These are phyloP conservation scores for Sebastolobus altivelis DNA, from an alignment of 2,797 vertebrate species.

Conservation along the genomic window DNA sequence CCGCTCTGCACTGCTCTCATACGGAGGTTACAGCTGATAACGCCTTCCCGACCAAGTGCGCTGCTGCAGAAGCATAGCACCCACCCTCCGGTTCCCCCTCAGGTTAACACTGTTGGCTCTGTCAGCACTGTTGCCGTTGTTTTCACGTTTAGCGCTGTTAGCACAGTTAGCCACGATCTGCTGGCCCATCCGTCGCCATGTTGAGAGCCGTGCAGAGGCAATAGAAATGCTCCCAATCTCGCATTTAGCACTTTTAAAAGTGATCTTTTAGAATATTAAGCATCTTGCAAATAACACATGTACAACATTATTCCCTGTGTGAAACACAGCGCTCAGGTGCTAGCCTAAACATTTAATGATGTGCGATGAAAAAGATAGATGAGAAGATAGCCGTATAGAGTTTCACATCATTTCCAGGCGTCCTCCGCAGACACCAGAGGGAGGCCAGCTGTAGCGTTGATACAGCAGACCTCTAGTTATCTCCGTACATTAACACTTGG, in stretches of 20 bases:
- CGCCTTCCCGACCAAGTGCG: too few relatives aligned
- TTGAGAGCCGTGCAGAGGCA: too few relatives aligned
- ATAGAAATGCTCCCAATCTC: too few relatives aligned
- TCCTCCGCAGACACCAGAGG: constrained; percentile 39
- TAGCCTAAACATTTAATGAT: constrained; percentile 8
- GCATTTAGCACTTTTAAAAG: too few relatives aligned
- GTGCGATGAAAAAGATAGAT: constrained; percentile 5
- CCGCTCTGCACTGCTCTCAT: too few relatives aligned
- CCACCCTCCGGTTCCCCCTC: too few relatives aligned
- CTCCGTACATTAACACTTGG: constrained; percentile 62
- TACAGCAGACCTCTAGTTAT: constrained; percentile 68
- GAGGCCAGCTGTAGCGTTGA: constrained; percentile 47
- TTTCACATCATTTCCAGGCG: constrained; percentile 41
- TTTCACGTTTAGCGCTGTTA: too few relatives aligned
- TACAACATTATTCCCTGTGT: neutral
- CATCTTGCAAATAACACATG: neutral
- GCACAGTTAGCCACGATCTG: too few relatives aligned
- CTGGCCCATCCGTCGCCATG: fast-evolving
- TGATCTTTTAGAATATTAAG: neutral
- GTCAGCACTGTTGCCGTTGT: too few relatives aligned
- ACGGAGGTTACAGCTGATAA: too few relatives aligned
- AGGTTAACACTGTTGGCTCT: too few relatives aligned
- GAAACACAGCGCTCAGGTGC: neutral
- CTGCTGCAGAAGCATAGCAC: too few relatives aligned
- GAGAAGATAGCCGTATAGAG: constrained; percentile 14